Evolutionary conservation across 2,113 vertebrate genomes (phyloP), one percentile per base, ranked within the genome.

Genomic region (Phasianus colchicus): DNA sequence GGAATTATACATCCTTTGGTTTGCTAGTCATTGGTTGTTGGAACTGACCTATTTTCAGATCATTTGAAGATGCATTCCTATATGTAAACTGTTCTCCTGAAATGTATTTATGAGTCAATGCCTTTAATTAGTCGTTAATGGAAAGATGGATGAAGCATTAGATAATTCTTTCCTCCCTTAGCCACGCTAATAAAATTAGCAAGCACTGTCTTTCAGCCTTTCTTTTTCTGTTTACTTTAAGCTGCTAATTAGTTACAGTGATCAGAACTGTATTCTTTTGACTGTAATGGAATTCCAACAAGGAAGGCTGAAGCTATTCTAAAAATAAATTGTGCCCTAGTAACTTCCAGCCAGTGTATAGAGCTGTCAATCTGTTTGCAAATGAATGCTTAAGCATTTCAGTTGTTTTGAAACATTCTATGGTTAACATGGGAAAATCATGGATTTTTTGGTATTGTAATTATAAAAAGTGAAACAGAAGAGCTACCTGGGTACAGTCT

Each of bases 101-200:
- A 92, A 91, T 86, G 57, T 91, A 55, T 93, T 86, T 52, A 83
- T 83, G 40, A 95, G 48, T 84, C 85, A 91, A 48, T 86, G 79
- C 61, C 75, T 91, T 92, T 92, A 94, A 92, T 92, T 95, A 94
- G 72, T 24, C 32, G 55, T 87, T 96, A 86, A 82, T 89, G 78
- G 89, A 94, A 96, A 96, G 91, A 95, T 92, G 54, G 66, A 77
- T 92, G 77, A 80, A 93, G 50, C 14, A 64, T 93, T 90, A 94
- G 91, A 78, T 84, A 95, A 96, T 95, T 95, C 43, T 95, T 96
- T 95, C 91, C 82, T 95, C 20, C 57, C 20, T 58, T 57, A 90
- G 40, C 45, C 47, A 70, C 60, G 47, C 20, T 94, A 94, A 94
- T 78, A 58, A 80, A 92, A 60, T 92, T 91, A 88, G 16, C 55